Conservation (phyloP, 2,888 invertebrate genomes). For the Palloptera scutellata region DNA sequence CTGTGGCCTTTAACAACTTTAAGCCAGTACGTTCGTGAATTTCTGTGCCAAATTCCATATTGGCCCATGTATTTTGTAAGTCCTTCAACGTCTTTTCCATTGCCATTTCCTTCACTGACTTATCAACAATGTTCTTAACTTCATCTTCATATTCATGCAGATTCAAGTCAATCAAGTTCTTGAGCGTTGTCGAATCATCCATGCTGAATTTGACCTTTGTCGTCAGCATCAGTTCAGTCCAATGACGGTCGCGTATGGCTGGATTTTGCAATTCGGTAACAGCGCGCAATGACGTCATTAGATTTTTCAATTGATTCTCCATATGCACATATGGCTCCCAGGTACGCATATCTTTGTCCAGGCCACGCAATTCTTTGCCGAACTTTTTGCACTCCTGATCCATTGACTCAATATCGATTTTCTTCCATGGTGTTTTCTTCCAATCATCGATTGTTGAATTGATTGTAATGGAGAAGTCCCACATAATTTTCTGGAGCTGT, state of each 20-base stretch:
- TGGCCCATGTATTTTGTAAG: constrained; percentile 81
- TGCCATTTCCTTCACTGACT: constrained; percentile 94
- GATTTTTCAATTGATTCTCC: constrained; percentile 86
- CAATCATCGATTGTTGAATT: constrained; percentile 86
- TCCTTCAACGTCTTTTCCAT: constrained; percentile 95
- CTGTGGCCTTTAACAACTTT: constrained; percentile 79
- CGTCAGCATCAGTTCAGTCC: constrained; percentile 92
- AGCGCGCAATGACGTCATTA: constrained; percentile 90
- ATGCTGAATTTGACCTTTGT: constrained; percentile 74
- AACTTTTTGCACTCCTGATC: constrained; percentile 94
- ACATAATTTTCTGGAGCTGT: constrained; percentile 78
- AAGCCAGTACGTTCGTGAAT: constrained; percentile 83
- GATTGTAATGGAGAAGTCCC: constrained; percentile 89
- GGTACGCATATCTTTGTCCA: constrained; percentile 81
- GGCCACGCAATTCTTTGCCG: constrained; percentile 79
- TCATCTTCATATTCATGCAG: constrained; percentile 95
- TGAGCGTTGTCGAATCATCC: constrained; percentile 76
- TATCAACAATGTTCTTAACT: constrained; percentile 93
- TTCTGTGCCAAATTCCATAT: constrained; percentile 82
- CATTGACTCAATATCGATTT: constrained; percentile 93
- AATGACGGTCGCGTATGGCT: constrained; percentile 91
- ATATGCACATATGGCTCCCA: constrained; percentile 83
- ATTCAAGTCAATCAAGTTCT: constrained; percentile 85
- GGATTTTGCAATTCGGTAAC: constrained; percentile 95
- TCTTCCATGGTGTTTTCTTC: constrained; percentile 93